phyloP scores from a whole-genome alignment of 2,797 vertebrate species.

The Bradypodion ventrale region DNA sequence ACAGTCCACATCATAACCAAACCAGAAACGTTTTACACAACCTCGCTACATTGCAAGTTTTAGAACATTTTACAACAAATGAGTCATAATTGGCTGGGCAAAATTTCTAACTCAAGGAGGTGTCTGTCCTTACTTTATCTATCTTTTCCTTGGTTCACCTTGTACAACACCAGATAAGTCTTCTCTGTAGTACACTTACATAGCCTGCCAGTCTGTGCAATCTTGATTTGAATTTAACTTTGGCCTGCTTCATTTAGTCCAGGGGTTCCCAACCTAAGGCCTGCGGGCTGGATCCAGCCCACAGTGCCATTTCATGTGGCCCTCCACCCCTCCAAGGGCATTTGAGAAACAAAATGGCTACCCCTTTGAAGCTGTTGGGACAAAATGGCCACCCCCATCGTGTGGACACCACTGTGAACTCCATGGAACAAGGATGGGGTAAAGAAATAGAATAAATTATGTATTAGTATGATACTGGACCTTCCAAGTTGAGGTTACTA shows the following conservation, averaged over 20 bases:
- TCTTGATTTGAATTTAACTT: neutral
- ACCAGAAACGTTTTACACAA: neutral
- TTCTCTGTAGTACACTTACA: neutral
- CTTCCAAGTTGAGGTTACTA: neutral
- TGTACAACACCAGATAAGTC: no score
- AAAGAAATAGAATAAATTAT: neutral
- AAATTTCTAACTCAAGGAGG: slow-evolving; percentile 11
- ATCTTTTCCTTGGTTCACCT: neutral
- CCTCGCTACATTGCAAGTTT: slow-evolving; percentile 15
- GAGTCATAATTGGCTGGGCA: slow-evolving; percentile 15
- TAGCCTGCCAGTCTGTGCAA: slow-evolving; percentile 3
- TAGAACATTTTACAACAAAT: slow-evolving; percentile 26
- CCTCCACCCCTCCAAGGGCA: no score
- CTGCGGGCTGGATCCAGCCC: no score
- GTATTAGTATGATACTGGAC: neutral
- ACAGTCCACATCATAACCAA: neutral
- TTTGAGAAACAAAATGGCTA: no score
- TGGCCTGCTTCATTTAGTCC: neutral
- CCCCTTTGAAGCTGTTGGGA: no score
- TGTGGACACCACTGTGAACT: neutral
- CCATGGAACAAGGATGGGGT: neutral
- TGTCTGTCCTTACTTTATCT: neutral
- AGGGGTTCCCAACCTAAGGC: no score
- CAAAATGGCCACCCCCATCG: no score
- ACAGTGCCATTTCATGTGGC: no score